Evolutionary conservation across 2,797 vertebrate species (phyloP), one percentile per base, ranked within the genome.

Genomic region (Pipistrellus pipistrellus): DNA sequence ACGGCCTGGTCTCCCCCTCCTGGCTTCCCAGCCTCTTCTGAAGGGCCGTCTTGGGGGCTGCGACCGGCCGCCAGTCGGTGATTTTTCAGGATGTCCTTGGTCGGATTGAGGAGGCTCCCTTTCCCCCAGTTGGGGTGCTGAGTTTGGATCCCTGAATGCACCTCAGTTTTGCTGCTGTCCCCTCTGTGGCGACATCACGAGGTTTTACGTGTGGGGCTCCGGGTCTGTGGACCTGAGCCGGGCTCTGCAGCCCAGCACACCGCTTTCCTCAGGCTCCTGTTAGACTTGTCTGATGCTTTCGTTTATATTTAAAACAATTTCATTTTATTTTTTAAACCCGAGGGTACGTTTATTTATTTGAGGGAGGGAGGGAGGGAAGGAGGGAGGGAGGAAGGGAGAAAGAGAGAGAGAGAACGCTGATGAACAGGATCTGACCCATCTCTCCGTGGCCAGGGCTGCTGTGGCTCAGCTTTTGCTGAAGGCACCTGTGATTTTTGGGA

Each of bases 121-220:
- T 41, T 32, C 32, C 14, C 48, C 12, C n/a, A 9, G 18, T 59
- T 13, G 23, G 35, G 69, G 53, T 1, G 35, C 35, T 10, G 71
- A 10, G n/a, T 48, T 38, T 35, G 77, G 25, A 30, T 0, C 15
- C n/a, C 18, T 30, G 66, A 4, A 20, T 2, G 38, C 23, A 6
- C 4, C 35, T 44, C 48, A 2, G 1, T 23, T 35, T 32, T 14
- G 23, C 21, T 35, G 41, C 41, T 32, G 35, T 44, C 15, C 27
- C 3, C 0, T 15, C 8, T 41, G 0, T 25, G 1, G 17, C 11
- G 35, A 30, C 11, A 2, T 1, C 1, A 0, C 14, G 8, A 35
- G 46, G 71, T 17, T n/a, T 21, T 21, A 8, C 30, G 6, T 5
- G 9, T 11, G 17, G 44, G 44, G 73, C 30, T 4, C 46, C 46